These are phyloP conservation scores for Zonitis immaculata DNA, from an alignment of 2,888 invertebrate genomes.

Conservation along the genomic window DNA sequence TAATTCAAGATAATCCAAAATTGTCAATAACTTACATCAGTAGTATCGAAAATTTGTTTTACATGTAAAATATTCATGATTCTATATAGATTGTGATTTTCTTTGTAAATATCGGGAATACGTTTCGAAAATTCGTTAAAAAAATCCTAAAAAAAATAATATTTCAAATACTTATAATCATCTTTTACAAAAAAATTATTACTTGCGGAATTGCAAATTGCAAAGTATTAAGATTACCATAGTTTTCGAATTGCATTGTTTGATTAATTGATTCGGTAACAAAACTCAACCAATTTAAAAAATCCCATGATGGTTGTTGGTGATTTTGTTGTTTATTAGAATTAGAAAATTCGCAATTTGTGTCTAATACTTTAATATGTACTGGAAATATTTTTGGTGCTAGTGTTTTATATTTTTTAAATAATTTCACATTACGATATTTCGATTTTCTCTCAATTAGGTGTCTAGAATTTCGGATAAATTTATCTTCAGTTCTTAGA, in stretches of 20 bases:
- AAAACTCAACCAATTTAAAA: conserved; percentile 68
- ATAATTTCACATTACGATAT: neutral
- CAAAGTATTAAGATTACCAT: conserved; percentile 61
- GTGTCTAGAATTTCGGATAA: neutral
- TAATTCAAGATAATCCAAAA: too few relatives aligned
- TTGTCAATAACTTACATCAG: conserved; percentile 53
- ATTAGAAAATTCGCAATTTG: conserved; percentile 13
- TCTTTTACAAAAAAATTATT: conserved; percentile 17
- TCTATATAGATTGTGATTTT: conserved; percentile 60
- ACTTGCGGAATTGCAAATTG: conserved; percentile 67
- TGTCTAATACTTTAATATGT: conserved; percentile 36
- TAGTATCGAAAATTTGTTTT: conserved; percentile 68
- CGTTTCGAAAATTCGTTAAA: conserved; percentile 69
- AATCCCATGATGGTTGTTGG: conserved; percentile 47
- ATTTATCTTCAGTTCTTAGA: conserved; percentile 3
- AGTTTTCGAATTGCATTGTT: conserved; percentile 65
- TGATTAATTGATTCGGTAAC: conserved; percentile 74
- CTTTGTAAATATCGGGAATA: conserved; percentile 61
- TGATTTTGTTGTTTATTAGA: neutral
- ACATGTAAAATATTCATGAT: conserved; percentile 67
- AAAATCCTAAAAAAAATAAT: conserved; percentile 51
- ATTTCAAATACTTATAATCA: too few relatives aligned
- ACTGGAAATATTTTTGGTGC: conserved; percentile 37
- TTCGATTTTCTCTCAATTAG: neutral
- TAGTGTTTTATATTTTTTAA: conserved; percentile 22